These are phyloP conservation scores for Polylopha cassiicola DNA, from an alignment of 2,888 invertebrate species.

Conservation along the genomic window DNA sequence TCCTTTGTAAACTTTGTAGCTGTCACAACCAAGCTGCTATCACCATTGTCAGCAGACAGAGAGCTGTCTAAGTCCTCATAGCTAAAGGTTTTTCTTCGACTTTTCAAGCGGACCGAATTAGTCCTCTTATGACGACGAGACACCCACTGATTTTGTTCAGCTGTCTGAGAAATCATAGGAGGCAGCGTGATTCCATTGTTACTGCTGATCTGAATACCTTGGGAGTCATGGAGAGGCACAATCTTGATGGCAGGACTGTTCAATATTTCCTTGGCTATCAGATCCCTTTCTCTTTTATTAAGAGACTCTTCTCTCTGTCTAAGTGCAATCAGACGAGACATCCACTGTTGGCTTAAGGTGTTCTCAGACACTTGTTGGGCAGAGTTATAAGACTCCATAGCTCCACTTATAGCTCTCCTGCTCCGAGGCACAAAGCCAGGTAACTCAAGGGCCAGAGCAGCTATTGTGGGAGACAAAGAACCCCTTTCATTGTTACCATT, in stretches of 20 bases:
- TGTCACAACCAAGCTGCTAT: slow-evolving; percentile 73
- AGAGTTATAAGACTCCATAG: slow-evolving; percentile 43
- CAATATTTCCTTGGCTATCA: slow-evolving; percentile 64
- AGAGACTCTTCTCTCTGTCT: slow-evolving; percentile 72
- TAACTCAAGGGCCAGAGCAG: slow-evolving; percentile 65
- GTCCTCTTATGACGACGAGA: slow-evolving; percentile 48
- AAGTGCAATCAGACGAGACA: slow-evolving; percentile 71
- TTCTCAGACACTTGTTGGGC: slow-evolving; percentile 74
- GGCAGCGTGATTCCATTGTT: slow-evolving; percentile 67
- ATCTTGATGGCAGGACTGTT: slow-evolving; percentile 57
- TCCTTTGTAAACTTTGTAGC: slow-evolving; percentile 68
- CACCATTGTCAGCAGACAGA: slow-evolving; percentile 76
- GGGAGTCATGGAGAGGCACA: slow-evolving; percentile 39
- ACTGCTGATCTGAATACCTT: slow-evolving; percentile 30
- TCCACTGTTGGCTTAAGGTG: slow-evolving; percentile 76
- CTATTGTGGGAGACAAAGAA: slow-evolving; percentile 62
- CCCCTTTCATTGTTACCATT: slow-evolving; percentile 32
- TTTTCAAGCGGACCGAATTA: slow-evolving; percentile 43
- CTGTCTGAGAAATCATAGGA: slow-evolving; percentile 43
- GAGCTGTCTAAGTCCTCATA: slow-evolving; percentile 79
- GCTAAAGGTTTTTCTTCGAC: slow-evolving; percentile 52
- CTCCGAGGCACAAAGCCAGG: slow-evolving; percentile 68
- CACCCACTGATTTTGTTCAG: slow-evolving; percentile 34
- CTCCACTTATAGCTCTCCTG: slow-evolving; percentile 49
- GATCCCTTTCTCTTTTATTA: slow-evolving; percentile 67